Conservation (phyloP, 2,888 invertebrate species). For the Adelognathus sp. region DNA sequence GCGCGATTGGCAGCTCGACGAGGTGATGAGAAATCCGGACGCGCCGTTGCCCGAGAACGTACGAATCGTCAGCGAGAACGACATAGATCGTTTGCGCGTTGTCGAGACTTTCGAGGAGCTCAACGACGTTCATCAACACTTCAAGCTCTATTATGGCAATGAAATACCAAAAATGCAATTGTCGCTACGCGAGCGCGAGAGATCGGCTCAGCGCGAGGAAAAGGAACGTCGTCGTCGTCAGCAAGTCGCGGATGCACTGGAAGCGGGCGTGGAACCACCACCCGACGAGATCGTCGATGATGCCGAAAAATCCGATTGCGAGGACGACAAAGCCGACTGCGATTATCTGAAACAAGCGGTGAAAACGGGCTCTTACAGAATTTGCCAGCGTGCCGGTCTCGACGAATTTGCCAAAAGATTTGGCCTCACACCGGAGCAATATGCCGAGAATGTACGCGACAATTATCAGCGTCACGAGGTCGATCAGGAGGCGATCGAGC, state of each 20-base stretch:
- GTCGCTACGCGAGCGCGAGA: slow-evolving; percentile 84
- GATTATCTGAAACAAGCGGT: slow-evolving; percentile 91
- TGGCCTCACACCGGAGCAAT: slow-evolving; percentile 95
- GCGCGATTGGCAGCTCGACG: slow-evolving; percentile 91
- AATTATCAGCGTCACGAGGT: slow-evolving; percentile 96
- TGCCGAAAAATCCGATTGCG: slow-evolving; percentile 69
- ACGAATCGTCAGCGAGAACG: slow-evolving; percentile 90
- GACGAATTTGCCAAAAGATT: slow-evolving; percentile 93
- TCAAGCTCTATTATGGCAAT: slow-evolving; percentile 93
- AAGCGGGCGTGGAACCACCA: slow-evolving; percentile 82
- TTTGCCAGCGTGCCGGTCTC: slow-evolving; percentile 92
- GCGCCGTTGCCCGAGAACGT: slow-evolving; percentile 91
- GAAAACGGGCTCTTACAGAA: slow-evolving; percentile 92
- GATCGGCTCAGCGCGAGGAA: background rate
- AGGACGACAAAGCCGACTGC: slow-evolving; percentile 80
- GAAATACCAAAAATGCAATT: slow-evolving; percentile 92
- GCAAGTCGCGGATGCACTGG: slow-evolving; percentile 84
- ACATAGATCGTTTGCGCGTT: slow-evolving; percentile 88
- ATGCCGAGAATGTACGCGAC: slow-evolving; percentile 96
- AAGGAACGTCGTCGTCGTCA: slow-evolving; percentile 81
- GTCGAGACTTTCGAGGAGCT: slow-evolving; percentile 94
- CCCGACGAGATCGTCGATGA: too few species aligned
- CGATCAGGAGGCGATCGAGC: slow-evolving; percentile 92
- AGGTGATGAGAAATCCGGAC: slow-evolving; percentile 82
- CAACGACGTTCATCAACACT: slow-evolving; percentile 95